These are phyloP conservation scores for Chamaetylas fuelleborni DNA, from an alignment of 2,113 vertebrate genomes.

Conservation along the genomic window DNA sequence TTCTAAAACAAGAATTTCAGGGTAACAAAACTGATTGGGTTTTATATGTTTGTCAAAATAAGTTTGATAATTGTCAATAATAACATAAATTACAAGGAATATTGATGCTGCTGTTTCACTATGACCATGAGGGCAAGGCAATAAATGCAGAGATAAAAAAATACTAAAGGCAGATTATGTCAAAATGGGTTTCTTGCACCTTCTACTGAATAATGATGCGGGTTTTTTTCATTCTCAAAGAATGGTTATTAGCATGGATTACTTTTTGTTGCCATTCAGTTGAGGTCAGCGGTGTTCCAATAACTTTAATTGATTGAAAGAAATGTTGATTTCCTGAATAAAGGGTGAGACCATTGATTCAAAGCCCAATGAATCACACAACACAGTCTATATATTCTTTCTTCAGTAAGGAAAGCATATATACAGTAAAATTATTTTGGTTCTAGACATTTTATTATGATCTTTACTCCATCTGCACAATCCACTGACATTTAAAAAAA, in stretches of 20 bases:
- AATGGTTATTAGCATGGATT: not conserved
- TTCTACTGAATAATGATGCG: not conserved
- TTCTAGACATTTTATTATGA: not conserved
- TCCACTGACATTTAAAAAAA: not conserved
- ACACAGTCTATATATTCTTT: not conserved
- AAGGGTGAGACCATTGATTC: not conserved
- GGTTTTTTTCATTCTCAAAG: not conserved
- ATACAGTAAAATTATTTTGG: not conserved
- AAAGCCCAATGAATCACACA: not conserved
- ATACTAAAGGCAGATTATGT: not conserved
- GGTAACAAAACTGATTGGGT: not conserved
- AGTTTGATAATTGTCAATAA: not conserved
- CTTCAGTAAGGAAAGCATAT: not conserved
- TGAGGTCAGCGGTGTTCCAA: not conserved
- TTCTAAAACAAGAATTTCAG: not conserved
- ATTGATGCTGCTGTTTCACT: not conserved
- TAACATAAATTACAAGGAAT: not conserved
- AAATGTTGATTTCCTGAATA: not conserved
- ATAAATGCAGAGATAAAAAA: not conserved
- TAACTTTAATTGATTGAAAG: not conserved
- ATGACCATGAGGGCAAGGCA: not conserved
- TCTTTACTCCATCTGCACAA: not conserved
- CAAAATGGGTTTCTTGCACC: not conserved
- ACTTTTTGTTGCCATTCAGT: not conserved
- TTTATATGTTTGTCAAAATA: not conserved